Evolutionary conservation across 2,113 vertebrate genomes (phyloP).

Genomic region (Trinectes maculatus): DNA sequence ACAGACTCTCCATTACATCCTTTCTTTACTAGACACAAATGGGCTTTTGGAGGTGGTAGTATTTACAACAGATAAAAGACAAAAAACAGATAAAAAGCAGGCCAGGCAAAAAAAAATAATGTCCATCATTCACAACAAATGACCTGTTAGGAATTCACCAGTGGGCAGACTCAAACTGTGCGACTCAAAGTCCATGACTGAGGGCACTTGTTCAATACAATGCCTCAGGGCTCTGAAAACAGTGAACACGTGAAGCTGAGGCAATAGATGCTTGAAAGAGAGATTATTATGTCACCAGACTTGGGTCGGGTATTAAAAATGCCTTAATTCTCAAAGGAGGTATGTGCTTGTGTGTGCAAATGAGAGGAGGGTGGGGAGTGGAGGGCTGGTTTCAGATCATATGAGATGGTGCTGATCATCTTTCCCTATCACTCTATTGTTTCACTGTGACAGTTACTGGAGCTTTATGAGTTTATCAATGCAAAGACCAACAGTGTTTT

Average conservation of each 20-base stretch:
- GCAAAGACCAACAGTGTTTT: not conserved
- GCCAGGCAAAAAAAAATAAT: not conserved
- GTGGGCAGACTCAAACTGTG: not conserved
- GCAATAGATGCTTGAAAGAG: constrained; percentile 38
- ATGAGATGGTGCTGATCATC: constrained; percentile 8
- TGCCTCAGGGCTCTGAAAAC: constrained; percentile 16
- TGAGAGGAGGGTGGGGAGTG: not conserved
- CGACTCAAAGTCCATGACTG: not conserved
- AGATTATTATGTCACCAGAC: constrained; percentile 71
- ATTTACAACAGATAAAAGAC: not conserved
- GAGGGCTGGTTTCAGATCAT: constrained; percentile 2
- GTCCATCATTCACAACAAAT: not conserved
- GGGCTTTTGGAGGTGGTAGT: too few species aligned
- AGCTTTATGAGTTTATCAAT: not conserved
- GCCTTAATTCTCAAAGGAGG: constrained; percentile 16
- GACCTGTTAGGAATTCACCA: not conserved
- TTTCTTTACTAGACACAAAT: not conserved
- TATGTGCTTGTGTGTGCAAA: not conserved
- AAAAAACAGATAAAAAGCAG: not conserved
- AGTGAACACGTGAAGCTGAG: constrained; percentile 53
- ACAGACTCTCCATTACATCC: not conserved
- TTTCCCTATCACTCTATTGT: not conserved
- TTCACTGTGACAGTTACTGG: not conserved
- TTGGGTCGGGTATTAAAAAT: constrained; percentile 41
- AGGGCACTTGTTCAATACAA: constrained; percentile 30